These are phyloP conservation scores for Oncorhynchus tshawytscha DNA, from an alignment of 2,113 vertebrate genomes.

Conservation along the genomic window DNA sequence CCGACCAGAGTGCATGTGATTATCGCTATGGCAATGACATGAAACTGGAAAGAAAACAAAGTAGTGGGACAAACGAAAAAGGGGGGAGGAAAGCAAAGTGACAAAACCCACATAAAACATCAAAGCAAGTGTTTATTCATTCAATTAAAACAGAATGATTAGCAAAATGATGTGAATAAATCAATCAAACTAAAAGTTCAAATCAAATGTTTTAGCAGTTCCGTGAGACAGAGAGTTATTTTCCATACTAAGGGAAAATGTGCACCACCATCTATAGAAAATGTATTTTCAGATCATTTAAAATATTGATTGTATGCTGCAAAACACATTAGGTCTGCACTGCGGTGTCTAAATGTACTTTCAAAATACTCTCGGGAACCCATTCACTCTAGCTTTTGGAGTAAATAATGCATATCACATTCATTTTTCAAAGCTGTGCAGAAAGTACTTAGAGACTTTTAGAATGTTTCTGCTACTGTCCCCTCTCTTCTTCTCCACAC, in stretches of 20 bases:
- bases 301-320: conserved; percentile 42
- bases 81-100: conserved; percentile 32
- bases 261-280: conserved; percentile 8
- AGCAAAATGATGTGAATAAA: conserved; percentile 54
- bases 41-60: conserved; percentile 76
- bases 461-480: not conserved
- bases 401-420: conserved; percentile 64
- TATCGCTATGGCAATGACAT: conserved; percentile 77
- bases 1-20: conserved; percentile 76
- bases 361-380: conserved; percentile 44
- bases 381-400: conserved; percentile 28
- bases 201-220: conserved; percentile 32
- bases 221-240: not conserved
- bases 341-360: conserved; percentile 26
- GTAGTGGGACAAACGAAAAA: conserved; percentile 56
- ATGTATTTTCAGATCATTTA: conserved; percentile 15
- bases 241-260: conserved; percentile 2
- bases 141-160: conserved; percentile 60
- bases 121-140: conserved; percentile 62
- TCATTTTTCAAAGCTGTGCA: conserved; percentile 60
- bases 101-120: conserved; percentile 67
- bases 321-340: conserved; percentile 39
- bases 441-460: conserved; percentile 38
- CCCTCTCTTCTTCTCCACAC: not conserved
- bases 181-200: conserved; percentile 47